A percentile compares a stretch with the other conserved stretches of the same genome.
Conservation (phyloP, 2,888 invertebrate genomes). For the Acholoe squamosa region DNA sequence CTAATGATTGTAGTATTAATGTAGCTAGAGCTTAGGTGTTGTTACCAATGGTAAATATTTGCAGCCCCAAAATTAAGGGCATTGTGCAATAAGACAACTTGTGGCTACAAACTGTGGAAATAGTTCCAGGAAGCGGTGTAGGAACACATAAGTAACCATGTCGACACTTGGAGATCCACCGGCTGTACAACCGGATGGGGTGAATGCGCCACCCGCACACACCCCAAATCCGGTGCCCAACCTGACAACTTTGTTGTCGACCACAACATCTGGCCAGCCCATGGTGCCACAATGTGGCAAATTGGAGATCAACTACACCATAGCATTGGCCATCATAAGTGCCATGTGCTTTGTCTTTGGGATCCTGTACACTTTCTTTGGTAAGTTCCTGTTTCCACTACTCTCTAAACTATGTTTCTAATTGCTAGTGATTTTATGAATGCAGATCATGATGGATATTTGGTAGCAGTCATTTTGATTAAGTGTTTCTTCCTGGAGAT, state of each 20-base stretch:
- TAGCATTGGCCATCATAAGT: slow-evolving; percentile 87
- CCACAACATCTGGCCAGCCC: not conserved
- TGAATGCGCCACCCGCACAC: slow-evolving; percentile 47
- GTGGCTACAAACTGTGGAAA: not conserved
- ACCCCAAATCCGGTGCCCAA: slow-evolving; percentile 56
- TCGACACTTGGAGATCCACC: not conserved
- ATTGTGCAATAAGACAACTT: not conserved
- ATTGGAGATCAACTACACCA: slow-evolving; percentile 86
- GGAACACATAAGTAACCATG: not conserved
- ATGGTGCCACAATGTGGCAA: slow-evolving; percentile 46
- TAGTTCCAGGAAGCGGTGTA: not conserved
- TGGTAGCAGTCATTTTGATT: not conserved
- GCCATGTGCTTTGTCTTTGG: slow-evolving; percentile 91
- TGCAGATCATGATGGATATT: too few relatives aligned
- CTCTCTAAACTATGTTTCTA: too few relatives aligned
- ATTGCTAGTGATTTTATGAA: too few relatives aligned
- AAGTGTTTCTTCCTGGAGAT: too few relatives aligned
- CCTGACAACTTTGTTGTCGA: slow-evolving; percentile 14
- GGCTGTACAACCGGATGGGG: slow-evolving; percentile 44
- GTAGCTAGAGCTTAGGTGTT: not conserved
- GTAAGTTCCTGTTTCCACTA: slow-evolving; percentile 85
- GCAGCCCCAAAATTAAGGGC: not conserved
- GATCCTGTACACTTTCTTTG: slow-evolving; percentile 92
- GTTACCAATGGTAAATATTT: not conserved
- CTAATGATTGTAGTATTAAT: not conserved